phyloP scores from a whole-genome alignment of 2,113 vertebrate genomes.

The Ascaphus truei region DNA sequence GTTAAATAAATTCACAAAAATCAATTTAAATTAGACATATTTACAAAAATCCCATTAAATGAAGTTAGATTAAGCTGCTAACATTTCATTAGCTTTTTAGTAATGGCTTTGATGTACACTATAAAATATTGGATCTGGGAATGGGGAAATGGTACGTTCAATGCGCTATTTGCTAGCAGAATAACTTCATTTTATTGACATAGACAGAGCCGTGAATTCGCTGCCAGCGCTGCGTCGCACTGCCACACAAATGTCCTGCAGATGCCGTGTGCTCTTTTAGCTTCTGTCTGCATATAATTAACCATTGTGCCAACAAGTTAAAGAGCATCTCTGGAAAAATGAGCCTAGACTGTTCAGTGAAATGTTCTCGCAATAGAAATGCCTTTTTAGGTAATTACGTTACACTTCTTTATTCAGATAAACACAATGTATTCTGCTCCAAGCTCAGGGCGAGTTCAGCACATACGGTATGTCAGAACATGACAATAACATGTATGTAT shows the following conservation, averaged over 20 bases:
- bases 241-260: not conserved
- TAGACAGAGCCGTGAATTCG: not conserved
- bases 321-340: not conserved
- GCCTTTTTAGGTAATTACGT: not conserved
- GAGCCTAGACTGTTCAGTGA: not conserved
- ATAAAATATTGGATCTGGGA: not conserved
- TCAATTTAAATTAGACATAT: not conserved
- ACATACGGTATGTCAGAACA: too few species aligned
- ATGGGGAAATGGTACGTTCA: not conserved
- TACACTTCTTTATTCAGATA: not conserved
- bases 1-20: not conserved
- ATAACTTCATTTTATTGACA: not conserved
- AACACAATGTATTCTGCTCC: not conserved
- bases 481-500: too few species aligned
- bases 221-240: not conserved
- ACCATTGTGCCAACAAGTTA: not conserved
- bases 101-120: not conserved
- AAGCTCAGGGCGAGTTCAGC: too few species aligned
- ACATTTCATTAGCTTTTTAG: not conserved
- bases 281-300: not conserved
- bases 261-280: not conserved
- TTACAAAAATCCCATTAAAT: not conserved
- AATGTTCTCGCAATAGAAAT: not conserved
- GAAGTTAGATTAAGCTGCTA: not conserved
- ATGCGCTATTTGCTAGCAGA: not conserved